phyloP scores from a whole-genome alignment of 2,888 invertebrate species.

The Zygogramma bicolorata region DNA sequence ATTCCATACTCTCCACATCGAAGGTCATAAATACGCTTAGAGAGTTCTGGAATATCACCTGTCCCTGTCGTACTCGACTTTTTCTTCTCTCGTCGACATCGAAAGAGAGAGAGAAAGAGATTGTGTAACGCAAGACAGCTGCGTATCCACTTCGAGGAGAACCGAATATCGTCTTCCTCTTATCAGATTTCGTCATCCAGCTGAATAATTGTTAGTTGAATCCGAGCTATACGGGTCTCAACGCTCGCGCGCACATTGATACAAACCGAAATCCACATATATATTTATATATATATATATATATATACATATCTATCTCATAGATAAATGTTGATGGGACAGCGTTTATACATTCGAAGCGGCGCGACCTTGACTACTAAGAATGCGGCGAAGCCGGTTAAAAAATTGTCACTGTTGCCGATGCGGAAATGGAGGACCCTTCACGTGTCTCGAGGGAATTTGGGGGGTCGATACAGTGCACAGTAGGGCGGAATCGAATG shows the following conservation, averaged over 20 bases:
- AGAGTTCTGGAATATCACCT: slow-evolving; percentile 11
- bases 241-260: not conserved
- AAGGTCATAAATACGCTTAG: too few relatives aligned
- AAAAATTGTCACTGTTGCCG: slow-evolving; percentile 42
- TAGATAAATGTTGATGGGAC: slow-evolving; percentile 29
- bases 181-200: slow-evolving; percentile 21
- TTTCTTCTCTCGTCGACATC: not conserved
- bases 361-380: slow-evolving; percentile 42
- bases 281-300: too few relatives aligned
- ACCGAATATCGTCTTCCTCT: slow-evolving; percentile 22
- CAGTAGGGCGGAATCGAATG: too few relatives aligned
- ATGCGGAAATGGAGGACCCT: slow-evolving; percentile 31
- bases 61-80: not conserved
- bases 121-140: slow-evolving; percentile 15
- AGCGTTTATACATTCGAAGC: slow-evolving; percentile 22
- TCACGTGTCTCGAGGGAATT: not conserved
- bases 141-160: slow-evolving; percentile 20
- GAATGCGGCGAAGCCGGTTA: slow-evolving; percentile 47
- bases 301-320: too few relatives aligned
- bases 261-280: slow-evolving; percentile 22
- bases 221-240: slow-evolving; percentile 9
- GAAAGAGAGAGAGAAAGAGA: too few relatives aligned
- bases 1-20: too few relatives aligned
- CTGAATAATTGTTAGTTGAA: slow-evolving; percentile 19
- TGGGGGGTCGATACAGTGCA: not conserved